Evolutionary conservation across 2,888 invertebrate genomes (phyloP).

Genomic region (Leuctra nigra): DNA sequence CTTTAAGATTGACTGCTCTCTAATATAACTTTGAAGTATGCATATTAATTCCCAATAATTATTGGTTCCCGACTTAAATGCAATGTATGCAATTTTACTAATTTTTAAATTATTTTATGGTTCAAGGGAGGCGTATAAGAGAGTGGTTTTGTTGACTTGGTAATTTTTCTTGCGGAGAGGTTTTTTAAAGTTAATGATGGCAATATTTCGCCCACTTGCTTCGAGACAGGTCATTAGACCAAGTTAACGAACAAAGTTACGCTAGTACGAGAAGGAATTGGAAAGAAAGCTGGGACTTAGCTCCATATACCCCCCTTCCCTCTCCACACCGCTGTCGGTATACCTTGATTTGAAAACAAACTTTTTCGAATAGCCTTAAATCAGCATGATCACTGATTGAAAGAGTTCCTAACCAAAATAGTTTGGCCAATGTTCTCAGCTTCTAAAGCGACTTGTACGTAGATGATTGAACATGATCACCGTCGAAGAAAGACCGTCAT

Average conservation of each 20-base stretch:
- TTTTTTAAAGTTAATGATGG: conserved; percentile 35
- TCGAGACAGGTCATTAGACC: conserved; percentile 36
- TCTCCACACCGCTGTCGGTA: no score
- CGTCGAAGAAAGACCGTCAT: no score
- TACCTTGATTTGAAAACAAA: no score
- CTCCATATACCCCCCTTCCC: not conserved
- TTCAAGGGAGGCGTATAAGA: conserved; percentile 27
- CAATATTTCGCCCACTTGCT: conserved; percentile 34
- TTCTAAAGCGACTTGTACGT: no score
- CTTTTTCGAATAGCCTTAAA: no score
- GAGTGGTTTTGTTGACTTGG: conserved; percentile 35
- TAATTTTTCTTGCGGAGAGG: conserved; percentile 34
- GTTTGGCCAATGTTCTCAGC: no score
- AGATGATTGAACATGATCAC: no score
- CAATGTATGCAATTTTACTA: conserved; percentile 35
- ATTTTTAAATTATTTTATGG: conserved; percentile 28
- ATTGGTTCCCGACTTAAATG: conserved; percentile 33
- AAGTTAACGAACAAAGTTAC: conserved; percentile 27
- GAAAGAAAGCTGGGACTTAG: not conserved
- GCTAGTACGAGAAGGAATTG: not conserved
- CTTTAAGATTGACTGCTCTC: conserved; percentile 30
- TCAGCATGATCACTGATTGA: no score
- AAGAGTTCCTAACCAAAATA: no score
- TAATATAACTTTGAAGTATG: conserved; percentile 31
- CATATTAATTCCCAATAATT: conserved; percentile 37